Evolutionary conservation across 2,888 invertebrate genomes (phyloP).

Genomic region (Diploptera punctata): DNA sequence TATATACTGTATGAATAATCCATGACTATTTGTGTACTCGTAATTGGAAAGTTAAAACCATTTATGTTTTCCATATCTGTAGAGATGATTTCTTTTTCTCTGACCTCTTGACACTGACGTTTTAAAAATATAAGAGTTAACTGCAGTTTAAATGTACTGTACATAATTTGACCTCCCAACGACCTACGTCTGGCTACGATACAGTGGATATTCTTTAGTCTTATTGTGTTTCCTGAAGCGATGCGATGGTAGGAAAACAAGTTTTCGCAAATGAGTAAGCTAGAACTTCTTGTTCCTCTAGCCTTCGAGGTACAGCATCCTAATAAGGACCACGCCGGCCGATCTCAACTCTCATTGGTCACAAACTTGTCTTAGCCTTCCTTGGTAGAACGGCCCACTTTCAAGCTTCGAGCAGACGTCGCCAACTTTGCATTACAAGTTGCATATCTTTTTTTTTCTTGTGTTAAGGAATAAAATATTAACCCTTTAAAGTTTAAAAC

Average conservation of each 20-base stretch:
- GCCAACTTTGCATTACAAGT: not conserved
- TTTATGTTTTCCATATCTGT: no score
- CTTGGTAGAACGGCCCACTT: slow-evolving; percentile 22
- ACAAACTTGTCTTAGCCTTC: slow-evolving; percentile 2
- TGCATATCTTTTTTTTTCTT: not conserved
- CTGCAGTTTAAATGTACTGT: no score
- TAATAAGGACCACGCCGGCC: slow-evolving; percentile 14
- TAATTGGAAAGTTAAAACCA: no score
- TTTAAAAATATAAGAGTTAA: no score
- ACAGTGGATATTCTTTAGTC: not conserved
- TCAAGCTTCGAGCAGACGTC: not conserved
- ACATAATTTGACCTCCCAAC: not conserved
- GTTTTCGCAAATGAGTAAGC: slow-evolving; percentile 2
- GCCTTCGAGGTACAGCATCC: slow-evolving; percentile 18
- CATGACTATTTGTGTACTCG: no score
- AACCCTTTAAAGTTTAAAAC: not conserved
- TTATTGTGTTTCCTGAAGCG: not conserved
- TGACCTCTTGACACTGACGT: no score
- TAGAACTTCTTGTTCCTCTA: not conserved
- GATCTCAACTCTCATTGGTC: slow-evolving; percentile 19
- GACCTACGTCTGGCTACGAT: not conserved
- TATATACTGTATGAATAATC: no score
- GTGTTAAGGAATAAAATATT: not conserved
- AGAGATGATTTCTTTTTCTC: no score
- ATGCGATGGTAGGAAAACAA: not conserved